Evolutionary conservation across 2,113 vertebrate species (phyloP).

Genomic region (Grammomys dolichurus): DNA sequence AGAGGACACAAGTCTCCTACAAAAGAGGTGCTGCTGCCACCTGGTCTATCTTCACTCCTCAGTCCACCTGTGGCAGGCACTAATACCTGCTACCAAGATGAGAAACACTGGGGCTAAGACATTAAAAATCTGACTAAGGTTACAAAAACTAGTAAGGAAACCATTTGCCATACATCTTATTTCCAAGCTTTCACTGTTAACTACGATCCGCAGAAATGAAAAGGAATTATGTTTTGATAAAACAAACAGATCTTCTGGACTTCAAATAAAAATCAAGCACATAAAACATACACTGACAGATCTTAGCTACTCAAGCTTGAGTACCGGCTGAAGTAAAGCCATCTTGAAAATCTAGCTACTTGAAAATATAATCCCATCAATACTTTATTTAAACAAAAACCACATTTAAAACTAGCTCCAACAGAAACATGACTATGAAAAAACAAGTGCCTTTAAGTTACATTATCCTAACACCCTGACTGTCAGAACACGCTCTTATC

Average conservation of each 20-base stretch:
- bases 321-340: neutral
- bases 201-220: neutral
- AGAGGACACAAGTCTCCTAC: neutral
- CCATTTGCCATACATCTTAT: neutral
- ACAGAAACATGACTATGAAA: conserved; percentile 49
- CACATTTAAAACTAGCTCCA: conserved; percentile 9
- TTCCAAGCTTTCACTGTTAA: neutral
- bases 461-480: conserved; percentile 8
- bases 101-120: neutral
- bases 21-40: neutral
- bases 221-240: neutral
- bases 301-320: conserved; percentile 22
- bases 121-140: neutral
- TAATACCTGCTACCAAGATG: neutral
- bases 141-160: conserved; percentile 18
- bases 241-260: neutral
- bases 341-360: neutral
- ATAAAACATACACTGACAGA: neutral
- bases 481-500: neutral
- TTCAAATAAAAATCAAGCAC: conserved; percentile 37
- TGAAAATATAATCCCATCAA: conserved; percentile 28
- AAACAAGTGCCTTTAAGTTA: neutral
- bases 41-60: neutral
- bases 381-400: conserved; percentile 13
- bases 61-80: too few species aligned